A percentile compares a stretch with the other conserved stretches of the same genome.
phyloP scores from a whole-genome alignment of 2,797 vertebrate genomes.

The Chloroceryle inda region DNA sequence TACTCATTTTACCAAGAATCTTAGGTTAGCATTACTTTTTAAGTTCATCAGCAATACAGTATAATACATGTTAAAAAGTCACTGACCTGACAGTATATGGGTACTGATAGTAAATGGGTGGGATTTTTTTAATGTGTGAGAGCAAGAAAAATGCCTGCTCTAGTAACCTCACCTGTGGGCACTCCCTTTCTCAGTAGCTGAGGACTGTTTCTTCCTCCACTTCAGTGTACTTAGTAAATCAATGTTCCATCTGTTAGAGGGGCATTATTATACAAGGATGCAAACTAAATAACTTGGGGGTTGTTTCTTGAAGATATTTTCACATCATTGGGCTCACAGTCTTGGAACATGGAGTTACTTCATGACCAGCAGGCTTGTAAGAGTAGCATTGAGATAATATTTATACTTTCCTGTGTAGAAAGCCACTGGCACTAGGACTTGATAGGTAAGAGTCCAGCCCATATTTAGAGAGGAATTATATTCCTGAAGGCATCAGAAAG shows the following conservation, averaged over 20 bases:
- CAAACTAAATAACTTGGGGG: not conserved
- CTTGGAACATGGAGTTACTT: not conserved
- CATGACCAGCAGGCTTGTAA: not conserved
- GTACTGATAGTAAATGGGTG: no score
- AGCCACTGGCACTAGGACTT: not conserved
- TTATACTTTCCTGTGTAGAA: not conserved
- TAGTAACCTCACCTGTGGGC: not conserved
- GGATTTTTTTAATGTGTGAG: not conserved
- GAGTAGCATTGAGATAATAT: not conserved
- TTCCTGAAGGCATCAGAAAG: not conserved
- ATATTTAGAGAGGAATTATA: not conserved
- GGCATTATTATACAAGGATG: accelerated
- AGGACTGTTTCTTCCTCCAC: not conserved
- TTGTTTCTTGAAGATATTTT: not conserved
- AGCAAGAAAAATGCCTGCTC: not conserved
- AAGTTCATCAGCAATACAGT: not conserved
- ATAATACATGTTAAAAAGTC: not conserved
- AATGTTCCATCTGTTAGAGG: accelerated
- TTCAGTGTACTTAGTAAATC: accelerated
- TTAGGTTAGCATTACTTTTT: not conserved
- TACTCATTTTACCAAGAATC: not conserved
- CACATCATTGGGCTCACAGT: not conserved
- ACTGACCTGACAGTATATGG: not conserved
- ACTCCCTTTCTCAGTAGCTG: not conserved
- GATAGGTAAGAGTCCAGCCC: not conserved